phyloP scores from a whole-genome alignment of 2,113 vertebrate species.

The Pseudorectes ferrugineus region DNA sequence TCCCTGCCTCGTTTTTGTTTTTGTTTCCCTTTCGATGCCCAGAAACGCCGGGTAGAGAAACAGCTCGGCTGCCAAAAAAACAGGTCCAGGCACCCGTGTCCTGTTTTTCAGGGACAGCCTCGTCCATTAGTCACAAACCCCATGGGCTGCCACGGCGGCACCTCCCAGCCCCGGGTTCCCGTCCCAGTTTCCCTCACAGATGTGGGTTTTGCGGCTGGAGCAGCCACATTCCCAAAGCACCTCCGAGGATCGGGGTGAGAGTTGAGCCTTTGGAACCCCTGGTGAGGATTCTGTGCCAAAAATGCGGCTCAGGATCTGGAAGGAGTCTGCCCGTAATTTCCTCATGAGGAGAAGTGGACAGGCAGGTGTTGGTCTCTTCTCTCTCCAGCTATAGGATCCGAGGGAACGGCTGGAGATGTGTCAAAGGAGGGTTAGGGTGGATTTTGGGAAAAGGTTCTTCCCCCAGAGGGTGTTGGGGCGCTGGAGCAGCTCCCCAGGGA shows the following conservation, averaged over 20 bases:
- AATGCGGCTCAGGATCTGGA: neutral
- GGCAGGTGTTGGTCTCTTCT: neutral
- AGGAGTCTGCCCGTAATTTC: neutral
- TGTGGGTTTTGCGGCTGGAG: neutral
- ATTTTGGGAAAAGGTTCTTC: neutral
- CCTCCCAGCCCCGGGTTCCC: neutral
- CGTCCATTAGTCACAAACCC: slow-evolving; percentile 11
- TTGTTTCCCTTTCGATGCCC: neutral
- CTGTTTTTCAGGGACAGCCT: slow-evolving; percentile 34
- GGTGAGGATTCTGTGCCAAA: neutral
- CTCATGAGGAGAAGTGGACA: neutral
- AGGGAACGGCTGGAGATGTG: neutral
- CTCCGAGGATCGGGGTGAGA: accelerated
- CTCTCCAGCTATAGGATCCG: no score
- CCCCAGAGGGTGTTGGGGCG: no score
- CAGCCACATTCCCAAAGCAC: neutral
- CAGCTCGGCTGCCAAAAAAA: neutral
- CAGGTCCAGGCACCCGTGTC: neutral
- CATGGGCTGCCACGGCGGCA: neutral
- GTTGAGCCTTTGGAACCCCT: neutral
- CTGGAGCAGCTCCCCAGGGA: neutral
- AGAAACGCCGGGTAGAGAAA: neutral
- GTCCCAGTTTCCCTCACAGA: neutral
- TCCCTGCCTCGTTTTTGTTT: neutral
- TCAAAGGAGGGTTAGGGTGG: neutral